A percentile compares a stretch with the other conserved stretches of the same genome.
phyloP scores from a whole-genome alignment of 2,113 vertebrate genomes.

The Calyptommatus sinebrachiatus region DNA sequence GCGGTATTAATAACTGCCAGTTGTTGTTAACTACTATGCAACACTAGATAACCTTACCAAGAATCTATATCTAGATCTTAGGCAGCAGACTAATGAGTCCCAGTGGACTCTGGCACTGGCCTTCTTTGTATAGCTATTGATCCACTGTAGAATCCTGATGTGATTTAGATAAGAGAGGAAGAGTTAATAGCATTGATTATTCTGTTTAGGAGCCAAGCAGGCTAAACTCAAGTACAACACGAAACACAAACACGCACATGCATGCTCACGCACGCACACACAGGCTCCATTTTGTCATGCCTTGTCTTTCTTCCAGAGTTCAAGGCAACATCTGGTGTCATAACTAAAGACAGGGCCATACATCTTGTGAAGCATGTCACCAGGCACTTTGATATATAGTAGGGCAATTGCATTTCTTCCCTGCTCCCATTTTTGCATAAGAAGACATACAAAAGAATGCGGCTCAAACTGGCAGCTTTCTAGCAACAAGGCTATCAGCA shows the following conservation, averaged over 20 bases:
- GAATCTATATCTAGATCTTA: slow-evolving; percentile 68
- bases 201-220: slow-evolving; percentile 77
- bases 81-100: slow-evolving; percentile 76
- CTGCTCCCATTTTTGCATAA: slow-evolving; percentile 10
- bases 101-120: slow-evolving; percentile 66
- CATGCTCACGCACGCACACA: slow-evolving; percentile 26
- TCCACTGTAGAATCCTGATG: slow-evolving; percentile 71
- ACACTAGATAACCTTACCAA: slow-evolving; percentile 68
- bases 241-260: slow-evolving; percentile 12
- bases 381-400: slow-evolving; percentile 28
- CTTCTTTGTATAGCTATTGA: slow-evolving; percentile 78
- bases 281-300: slow-evolving; percentile 60
- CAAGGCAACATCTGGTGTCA: slow-evolving; percentile 49
- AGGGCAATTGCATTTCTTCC: slow-evolving; percentile 15
- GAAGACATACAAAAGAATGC: slow-evolving; percentile 40
- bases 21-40: slow-evolving; percentile 72
- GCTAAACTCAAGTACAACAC: slow-evolving; percentile 72
- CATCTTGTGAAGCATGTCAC: slow-evolving; percentile 61
- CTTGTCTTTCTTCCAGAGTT: slow-evolving; percentile 57
- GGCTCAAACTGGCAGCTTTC: slow-evolving; percentile 16
- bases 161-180: slow-evolving; percentile 80
- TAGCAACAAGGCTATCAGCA: slow-evolving; percentile 14
- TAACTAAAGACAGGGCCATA: slow-evolving; percentile 41
- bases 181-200: slow-evolving; percentile 85
- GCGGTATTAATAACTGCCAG: slow-evolving; percentile 69